phyloP scores from a whole-genome alignment of 92 coral and sea anemone genomes.

The Palythoa caribaeorum region DNA sequence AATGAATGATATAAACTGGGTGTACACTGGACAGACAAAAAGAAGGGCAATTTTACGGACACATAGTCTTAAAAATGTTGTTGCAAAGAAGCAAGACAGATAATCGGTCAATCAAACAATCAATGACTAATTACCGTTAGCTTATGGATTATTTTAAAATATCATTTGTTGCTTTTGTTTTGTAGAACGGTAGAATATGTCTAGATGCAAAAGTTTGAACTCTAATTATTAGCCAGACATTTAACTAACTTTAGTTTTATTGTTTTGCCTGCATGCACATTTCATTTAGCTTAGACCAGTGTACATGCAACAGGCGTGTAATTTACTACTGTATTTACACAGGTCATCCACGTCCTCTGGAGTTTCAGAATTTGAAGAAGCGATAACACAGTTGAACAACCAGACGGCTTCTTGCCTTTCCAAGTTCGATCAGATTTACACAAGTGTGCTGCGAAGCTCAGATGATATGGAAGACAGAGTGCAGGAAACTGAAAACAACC shows the following conservation, averaged over 20 bases:
- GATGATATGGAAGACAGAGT: conserved; percentile 13
- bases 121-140: neutral
- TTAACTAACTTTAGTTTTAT: neutral
- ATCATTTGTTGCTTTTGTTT: neutral
- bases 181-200: neutral
- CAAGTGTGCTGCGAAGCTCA: neutral
- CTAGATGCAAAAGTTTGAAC: neutral
- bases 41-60: neutral
- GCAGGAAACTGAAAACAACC: conserved; percentile 14
- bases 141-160: neutral
- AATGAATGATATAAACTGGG: neutral
- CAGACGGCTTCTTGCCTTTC: neutral
- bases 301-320: neutral
- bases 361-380: neutral
- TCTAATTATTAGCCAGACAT: neutral
- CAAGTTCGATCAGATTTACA: neutral
- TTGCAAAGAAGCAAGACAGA: neutral
- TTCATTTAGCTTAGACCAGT: neutral
- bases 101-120: neutral
- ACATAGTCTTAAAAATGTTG: neutral
- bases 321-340: neutral
- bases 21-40: neutral
- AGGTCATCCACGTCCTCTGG: neutral
- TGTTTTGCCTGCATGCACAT: neutral
- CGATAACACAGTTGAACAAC: neutral